A percentile compares a stretch with the other conserved stretches of the same genome.
Evolutionary conservation across 1,140 invertebrate genomes (phyloP).

Genomic region (Protaetia brevitarsis): DNA sequence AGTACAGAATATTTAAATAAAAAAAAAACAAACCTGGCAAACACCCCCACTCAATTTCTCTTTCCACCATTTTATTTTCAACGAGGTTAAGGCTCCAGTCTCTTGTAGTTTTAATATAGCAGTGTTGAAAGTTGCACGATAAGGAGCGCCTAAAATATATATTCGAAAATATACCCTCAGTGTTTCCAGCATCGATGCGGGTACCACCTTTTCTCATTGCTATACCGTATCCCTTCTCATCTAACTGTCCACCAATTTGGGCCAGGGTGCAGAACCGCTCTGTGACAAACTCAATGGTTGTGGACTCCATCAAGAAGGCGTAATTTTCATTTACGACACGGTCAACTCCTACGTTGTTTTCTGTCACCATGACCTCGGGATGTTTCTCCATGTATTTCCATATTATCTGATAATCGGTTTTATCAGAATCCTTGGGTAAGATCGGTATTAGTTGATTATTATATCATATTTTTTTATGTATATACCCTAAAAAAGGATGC

Average conservation of each 20-base stretch:
- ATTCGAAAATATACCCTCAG: conserved; percentile 50
- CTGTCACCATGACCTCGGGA: conserved; percentile 62
- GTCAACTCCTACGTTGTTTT: conserved; percentile 79
- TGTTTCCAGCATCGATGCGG: conserved; percentile 58
- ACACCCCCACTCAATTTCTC: conserved; percentile 69
- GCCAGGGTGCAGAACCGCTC: conserved; percentile 73
- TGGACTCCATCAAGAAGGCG: conserved; percentile 84
- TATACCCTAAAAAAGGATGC: conserved; percentile 55
- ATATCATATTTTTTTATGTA: conserved; percentile 32
- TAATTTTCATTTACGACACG: conserved; percentile 68
- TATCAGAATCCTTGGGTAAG: conserved; percentile 63
- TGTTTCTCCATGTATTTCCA: conserved; percentile 66
- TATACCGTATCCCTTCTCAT: conserved; percentile 81
- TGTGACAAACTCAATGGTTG: conserved; percentile 73
- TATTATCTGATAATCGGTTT: conserved; percentile 70
- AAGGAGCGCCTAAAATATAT: conserved; percentile 62
- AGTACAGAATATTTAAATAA: neutral
- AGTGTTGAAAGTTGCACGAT: conserved; percentile 68
- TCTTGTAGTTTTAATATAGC: conserved; percentile 80
- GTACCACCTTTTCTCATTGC: conserved; percentile 71
- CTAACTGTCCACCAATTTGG: conserved; percentile 71
- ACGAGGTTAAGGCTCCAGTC: conserved; percentile 64
- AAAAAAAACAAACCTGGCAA: conserved; percentile 59
- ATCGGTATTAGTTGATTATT: conserved; percentile 66
- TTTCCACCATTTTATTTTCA: conserved; percentile 88